Evolutionary conservation across 64 coral and sea anemone genomes (phyloP).

Genomic region (Orbicella faveolata): DNA sequence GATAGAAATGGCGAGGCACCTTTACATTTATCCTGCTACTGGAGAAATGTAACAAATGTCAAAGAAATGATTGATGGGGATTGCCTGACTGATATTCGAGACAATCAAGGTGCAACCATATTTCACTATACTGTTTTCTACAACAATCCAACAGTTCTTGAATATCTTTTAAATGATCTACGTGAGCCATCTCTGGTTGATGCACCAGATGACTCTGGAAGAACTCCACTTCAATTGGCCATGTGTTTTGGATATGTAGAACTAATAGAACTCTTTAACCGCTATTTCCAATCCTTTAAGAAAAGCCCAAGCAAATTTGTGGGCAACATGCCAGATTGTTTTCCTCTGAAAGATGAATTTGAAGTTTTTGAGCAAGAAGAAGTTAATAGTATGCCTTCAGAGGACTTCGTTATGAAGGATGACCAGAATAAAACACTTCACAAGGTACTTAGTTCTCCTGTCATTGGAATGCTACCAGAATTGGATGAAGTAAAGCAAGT

Average conservation of each 20-base stretch:
- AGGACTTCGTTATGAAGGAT: slow-evolving; percentile 46
- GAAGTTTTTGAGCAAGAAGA: slow-evolving; percentile 52
- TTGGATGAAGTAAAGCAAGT: slow-evolving; percentile 39
- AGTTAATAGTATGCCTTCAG: slow-evolving; percentile 31
- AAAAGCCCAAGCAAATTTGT: too few relatives aligned
- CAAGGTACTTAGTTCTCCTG: slow-evolving; percentile 41
- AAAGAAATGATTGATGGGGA: neutral
- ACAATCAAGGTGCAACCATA: slow-evolving; percentile 50
- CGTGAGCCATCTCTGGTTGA: slow-evolving; percentile 32
- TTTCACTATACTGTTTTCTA: slow-evolving; percentile 49
- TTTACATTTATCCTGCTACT: too few relatives aligned
- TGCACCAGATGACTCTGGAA: slow-evolving; percentile 42
- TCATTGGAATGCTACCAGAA: slow-evolving; percentile 34
- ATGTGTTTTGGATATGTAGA: slow-evolving; percentile 50
- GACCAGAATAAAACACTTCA: slow-evolving; percentile 40
- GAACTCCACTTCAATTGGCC: slow-evolving; percentile 52
- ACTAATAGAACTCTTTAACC: neutral
- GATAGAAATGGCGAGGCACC: too few relatives aligned
- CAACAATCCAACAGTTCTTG: slow-evolving; percentile 45
- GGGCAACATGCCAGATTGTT: slow-evolving; percentile 16
- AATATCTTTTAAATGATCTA: slow-evolving; percentile 28
- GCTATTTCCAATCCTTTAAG: too few relatives aligned
- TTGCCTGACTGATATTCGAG: slow-evolving; percentile 36
- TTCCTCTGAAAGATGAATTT: slow-evolving; percentile 43
- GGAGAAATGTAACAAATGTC: too few relatives aligned